phyloP scores from a whole-genome alignment of 2,888 invertebrate species.

The Drosophila putrida region DNA sequence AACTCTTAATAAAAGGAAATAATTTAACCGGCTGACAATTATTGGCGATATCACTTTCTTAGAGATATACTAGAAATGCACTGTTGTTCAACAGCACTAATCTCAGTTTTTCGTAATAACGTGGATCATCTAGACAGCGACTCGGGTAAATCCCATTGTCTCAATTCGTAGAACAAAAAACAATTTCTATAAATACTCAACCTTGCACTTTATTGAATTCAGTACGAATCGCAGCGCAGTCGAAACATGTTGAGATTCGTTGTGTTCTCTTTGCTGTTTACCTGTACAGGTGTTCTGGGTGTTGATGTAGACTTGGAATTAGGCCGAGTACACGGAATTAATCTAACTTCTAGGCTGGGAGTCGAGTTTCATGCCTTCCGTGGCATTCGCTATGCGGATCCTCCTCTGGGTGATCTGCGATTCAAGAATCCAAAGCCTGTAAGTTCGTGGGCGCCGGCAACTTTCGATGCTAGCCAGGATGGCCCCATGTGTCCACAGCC shows the following conservation, averaged over 20 bases:
- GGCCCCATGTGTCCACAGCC: conserved; percentile 87
- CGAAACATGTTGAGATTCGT: conserved; percentile 38
- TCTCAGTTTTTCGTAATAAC: too few species aligned
- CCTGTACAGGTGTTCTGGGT: conserved; percentile 34
- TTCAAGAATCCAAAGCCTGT: conserved; percentile 86
- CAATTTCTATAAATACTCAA: conserved; percentile 25
- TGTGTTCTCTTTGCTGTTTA: conserved; percentile 27
- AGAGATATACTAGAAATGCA: too few species aligned
- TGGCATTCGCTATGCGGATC: conserved; percentile 82
- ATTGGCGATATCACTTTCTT: too few species aligned
- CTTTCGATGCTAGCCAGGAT: conserved; percentile 87
- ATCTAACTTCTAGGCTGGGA: conserved; percentile 72
- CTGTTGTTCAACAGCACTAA: too few species aligned
- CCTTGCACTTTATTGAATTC: conserved; percentile 3
- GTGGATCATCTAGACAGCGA: not conserved
- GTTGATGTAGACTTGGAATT: conserved; percentile 74
- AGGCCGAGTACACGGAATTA: conserved; percentile 76
- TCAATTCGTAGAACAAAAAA: not conserved
- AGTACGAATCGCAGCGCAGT: conserved; percentile 15
- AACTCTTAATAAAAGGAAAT: too few species aligned
- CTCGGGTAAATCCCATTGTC: conserved; percentile 4
- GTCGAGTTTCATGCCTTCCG: conserved; percentile 79
- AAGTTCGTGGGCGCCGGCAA: conserved; percentile 84
- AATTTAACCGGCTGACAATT: too few species aligned
- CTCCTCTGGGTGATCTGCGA: conserved; percentile 80